These are phyloP conservation scores for Psilanteris sp. DNA, from an alignment of 1,140 invertebrate genomes.

Conservation along the genomic window DNA sequence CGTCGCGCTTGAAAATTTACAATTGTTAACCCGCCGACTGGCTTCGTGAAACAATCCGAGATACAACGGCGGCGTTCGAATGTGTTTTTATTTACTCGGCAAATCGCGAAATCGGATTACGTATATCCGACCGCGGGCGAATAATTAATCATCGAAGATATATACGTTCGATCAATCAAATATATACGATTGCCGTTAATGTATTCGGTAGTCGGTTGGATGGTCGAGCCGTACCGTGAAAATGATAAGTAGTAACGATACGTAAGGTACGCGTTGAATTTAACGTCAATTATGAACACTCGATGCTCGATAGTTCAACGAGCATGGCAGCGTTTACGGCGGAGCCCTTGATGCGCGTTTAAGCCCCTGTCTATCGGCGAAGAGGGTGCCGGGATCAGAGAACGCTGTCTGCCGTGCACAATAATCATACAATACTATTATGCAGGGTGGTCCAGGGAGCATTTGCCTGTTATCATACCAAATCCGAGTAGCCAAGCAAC, in stretches of 20 bases:
- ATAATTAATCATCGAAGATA: no score
- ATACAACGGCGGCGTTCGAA: no score
- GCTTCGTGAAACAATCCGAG: no score
- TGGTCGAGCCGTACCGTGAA: slow-evolving; percentile 20
- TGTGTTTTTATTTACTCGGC: no score
- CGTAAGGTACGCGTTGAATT: slow-evolving; percentile 42
- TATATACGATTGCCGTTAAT: slow-evolving; percentile 10
- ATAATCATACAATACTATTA: slow-evolving; percentile 71
- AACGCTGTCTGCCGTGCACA: slow-evolving; percentile 61
- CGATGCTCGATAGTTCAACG: slow-evolving; percentile 50
- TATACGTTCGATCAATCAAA: neutral
- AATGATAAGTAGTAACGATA: slow-evolving; percentile 22
- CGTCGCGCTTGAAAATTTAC: no score
- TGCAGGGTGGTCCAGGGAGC: slow-evolving; percentile 63
- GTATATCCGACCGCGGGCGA: no score
- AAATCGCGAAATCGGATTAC: no score
- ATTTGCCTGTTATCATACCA: slow-evolving; percentile 65
- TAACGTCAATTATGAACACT: slow-evolving; percentile 61
- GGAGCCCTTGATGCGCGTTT: slow-evolving; percentile 53
- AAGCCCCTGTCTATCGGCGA: slow-evolving; percentile 58
- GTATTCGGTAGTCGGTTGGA: neutral
- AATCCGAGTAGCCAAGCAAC: slow-evolving; percentile 72
- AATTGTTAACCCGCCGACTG: no score
- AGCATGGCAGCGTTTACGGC: slow-evolving; percentile 42
- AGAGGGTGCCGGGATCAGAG: slow-evolving; percentile 60